phyloP scores from a whole-genome alignment of 1,140 invertebrate species.

The Apolygus lucorum region DNA sequence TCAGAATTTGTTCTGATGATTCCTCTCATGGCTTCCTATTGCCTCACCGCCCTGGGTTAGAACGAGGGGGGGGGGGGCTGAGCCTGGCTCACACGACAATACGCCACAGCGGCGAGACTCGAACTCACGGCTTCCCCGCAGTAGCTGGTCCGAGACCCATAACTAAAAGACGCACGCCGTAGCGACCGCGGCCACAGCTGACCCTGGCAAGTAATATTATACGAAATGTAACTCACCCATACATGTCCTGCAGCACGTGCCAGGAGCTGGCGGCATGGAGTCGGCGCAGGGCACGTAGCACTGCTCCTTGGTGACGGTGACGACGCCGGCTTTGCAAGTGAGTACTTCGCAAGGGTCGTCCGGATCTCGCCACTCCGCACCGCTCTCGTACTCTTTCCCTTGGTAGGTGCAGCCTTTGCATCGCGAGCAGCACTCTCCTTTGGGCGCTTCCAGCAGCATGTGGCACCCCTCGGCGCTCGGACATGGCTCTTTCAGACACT shows the following conservation, averaged over 20 bases:
- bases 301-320: slow-evolving; percentile 65
- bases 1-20: too few species aligned
- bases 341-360: slow-evolving; percentile 60
- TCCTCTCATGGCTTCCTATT: too few species aligned
- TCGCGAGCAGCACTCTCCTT: slow-evolving; percentile 53
- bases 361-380: slow-evolving; percentile 62
- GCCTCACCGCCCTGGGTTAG: too few species aligned
- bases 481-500: slow-evolving; percentile 53
- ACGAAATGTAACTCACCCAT: slow-evolving; percentile 46
- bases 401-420: slow-evolving; percentile 70
- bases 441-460: slow-evolving; percentile 47
- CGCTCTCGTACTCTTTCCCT: slow-evolving; percentile 59
- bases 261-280: slow-evolving; percentile 55
- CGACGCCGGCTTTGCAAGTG: slow-evolving; percentile 70
- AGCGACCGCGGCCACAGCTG: too few species aligned
- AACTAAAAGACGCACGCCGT: too few species aligned
- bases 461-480: slow-evolving; percentile 59
- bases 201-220: too few species aligned
- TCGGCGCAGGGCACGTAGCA: slow-evolving; percentile 72
- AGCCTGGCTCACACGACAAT: too few species aligned
- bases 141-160: too few species aligned
- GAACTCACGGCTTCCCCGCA: too few species aligned
- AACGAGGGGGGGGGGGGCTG: too few species aligned
- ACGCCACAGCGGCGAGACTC: too few species aligned
- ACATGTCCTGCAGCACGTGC: slow-evolving; percentile 78